Base-by-base conservation (phyloP, 2,797 vertebrate genomes). In the Darevskia nairensis region DNA sequence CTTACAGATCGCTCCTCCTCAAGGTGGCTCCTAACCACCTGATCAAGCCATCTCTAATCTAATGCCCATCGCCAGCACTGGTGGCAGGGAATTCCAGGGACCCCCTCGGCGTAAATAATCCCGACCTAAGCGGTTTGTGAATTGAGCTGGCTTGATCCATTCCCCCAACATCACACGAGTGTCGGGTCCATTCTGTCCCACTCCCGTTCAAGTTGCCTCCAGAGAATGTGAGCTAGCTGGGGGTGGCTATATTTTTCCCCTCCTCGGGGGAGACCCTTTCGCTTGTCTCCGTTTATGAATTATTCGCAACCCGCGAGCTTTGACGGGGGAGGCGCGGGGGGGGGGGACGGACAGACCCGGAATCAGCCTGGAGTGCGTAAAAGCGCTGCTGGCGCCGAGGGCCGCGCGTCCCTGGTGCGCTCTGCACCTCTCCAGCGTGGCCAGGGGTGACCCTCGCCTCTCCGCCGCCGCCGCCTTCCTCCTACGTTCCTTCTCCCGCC, bases 351-450 rank as follows among this genome's bases (percentile, higher is more conserved):
- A 41, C 39, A 13, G 50, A 55, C 50, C 13, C 50, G 50, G 82
- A 90, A 89, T 79, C 91, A 89, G 93, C 41, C 85, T 92, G 91
- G 84, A 35, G 96, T 95, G 97, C 96, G 96, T 96, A 83, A 88
- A 88, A 87, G 81, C 75, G 96, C 97, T 94, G 89, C 93, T 88
- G 72, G 93, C 87, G 93, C 94, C 68, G 61, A 1, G 93, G 89
- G 95, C 93, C 95, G 68, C 66, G 19, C 27, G 39, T 44, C 93
- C 91, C 92, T 93, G 95, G 92, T 92, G 93, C 94, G 87, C 89
- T 71, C 88, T 19, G 59, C 88, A 76, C 82, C 46, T 64, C 66
- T n/a, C 80, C 29, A 1, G n/a, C 8, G 29, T 50, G 76, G 27
- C 82, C 86, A 77, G 46, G 86, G 86, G 86, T 77, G 86, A 80